A percentile compares a stretch with the other conserved stretches of the same genome.
Conservation (phyloP, 2,797 vertebrate species). For the Pachyuromys duprasi region DNA sequence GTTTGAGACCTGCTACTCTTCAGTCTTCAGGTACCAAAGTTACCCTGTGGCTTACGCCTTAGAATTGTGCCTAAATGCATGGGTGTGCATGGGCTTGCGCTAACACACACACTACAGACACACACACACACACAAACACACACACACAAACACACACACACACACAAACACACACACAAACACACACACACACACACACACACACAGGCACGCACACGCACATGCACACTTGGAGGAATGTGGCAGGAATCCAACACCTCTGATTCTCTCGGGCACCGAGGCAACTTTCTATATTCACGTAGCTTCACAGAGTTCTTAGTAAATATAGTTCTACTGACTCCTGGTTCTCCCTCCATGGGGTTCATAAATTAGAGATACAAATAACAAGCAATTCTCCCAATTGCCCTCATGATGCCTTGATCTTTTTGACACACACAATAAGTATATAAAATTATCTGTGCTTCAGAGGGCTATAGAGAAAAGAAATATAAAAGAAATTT, state of each 20-base stretch:
- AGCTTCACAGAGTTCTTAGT: background rate
- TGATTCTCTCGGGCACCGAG: background rate
- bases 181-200: background rate
- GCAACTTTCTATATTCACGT: background rate
- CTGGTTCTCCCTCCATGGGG: background rate
- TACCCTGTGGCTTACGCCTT: background rate
- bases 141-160: background rate
- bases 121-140: background rate
- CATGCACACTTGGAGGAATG: background rate
- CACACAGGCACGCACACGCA: background rate
- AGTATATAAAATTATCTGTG: conserved; percentile 2
- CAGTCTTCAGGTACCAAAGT: background rate
- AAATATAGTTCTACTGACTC: background rate
- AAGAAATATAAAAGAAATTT: too few relatives aligned
- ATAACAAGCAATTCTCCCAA: background rate
- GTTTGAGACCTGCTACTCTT: background rate
- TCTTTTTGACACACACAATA: conserved; percentile 21
- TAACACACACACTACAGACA: too few relatives aligned
- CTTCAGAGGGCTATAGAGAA: background rate
- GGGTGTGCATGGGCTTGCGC: too few relatives aligned
- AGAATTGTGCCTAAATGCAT: background rate
- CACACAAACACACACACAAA: too few relatives aligned
- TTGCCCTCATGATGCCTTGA: background rate
- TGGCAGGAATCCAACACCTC: background rate
- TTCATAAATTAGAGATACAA: background rate